Conservation (phyloP, 2,113 vertebrate species). For the Neofelis nebulosa region DNA sequence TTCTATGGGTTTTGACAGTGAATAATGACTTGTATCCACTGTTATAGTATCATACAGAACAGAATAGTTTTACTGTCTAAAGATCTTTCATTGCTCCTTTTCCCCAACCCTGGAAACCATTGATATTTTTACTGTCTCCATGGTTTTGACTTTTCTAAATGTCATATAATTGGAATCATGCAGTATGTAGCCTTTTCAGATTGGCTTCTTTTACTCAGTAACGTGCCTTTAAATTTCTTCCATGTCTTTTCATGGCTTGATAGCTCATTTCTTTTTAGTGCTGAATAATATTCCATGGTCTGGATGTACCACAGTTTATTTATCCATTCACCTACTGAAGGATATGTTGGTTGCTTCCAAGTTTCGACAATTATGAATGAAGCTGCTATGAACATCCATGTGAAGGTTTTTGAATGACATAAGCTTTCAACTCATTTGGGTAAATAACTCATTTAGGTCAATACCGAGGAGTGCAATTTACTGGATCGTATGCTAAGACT, state of each 20-base stretch:
- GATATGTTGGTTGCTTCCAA: not conserved
- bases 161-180: not conserved
- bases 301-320: not conserved
- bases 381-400: not conserved
- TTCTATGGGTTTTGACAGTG: not conserved
- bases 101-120: not conserved
- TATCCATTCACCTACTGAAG: not conserved
- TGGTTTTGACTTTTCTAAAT: not conserved
- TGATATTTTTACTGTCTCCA: not conserved
- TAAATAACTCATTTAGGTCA: not conserved
- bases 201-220: not conserved
- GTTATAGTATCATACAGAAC: not conserved
- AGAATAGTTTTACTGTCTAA: not conserved
- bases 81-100: not conserved
- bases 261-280: not conserved
- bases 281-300: not conserved
- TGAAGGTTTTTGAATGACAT: not conserved
- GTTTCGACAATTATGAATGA: not conserved
- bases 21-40: not conserved
- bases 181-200: not conserved
- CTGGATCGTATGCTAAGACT: not conserved
- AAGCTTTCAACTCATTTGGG: not conserved
- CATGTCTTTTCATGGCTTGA: not conserved
- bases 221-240: not conserved
- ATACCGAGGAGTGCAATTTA: not conserved